Percentiles rank a stretch among this genome's conserved stretches.
Evolutionary conservation across 2,888 invertebrate species (phyloP).

Genomic region (Byasa hedistus): DNA sequence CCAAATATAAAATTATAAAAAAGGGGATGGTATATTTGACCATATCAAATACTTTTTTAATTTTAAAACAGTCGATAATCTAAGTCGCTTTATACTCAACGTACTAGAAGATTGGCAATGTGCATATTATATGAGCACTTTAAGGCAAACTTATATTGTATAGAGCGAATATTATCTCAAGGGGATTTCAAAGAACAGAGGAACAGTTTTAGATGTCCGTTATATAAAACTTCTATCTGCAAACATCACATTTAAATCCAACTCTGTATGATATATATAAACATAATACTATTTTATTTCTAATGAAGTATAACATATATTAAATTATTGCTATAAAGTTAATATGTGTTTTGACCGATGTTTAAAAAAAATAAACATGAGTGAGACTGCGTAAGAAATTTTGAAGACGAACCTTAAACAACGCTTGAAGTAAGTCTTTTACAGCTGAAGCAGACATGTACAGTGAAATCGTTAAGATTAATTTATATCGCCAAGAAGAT

Average conservation of each 20-base stretch:
- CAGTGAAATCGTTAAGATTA: too few species aligned
- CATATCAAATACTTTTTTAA: not conserved
- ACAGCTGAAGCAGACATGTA: too few species aligned
- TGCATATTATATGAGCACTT: not conserved
- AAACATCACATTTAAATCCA: not conserved
- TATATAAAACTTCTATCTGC: not conserved
- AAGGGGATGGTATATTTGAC: not conserved
- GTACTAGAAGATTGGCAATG: not conserved
- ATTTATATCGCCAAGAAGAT: too few species aligned
- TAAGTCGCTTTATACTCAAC: not conserved
- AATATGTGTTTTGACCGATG: too few species aligned
- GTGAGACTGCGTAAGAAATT: too few species aligned
- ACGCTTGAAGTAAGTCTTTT: too few species aligned
- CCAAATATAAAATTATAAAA: not conserved
- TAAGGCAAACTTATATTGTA: not conserved
- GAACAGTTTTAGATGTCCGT: not conserved
- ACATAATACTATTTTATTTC: too few species aligned
- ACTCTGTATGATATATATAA: not conserved
- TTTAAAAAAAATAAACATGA: too few species aligned
- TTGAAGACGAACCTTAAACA: too few species aligned
- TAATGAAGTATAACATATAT: too few species aligned
- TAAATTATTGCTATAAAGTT: too few species aligned
- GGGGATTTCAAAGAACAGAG: not conserved
- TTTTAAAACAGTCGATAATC: not conserved
- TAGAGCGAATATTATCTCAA: conserved; percentile 3